Conservation (phyloP, 1,140 invertebrate genomes). For the Drosophila sproati region DNA sequence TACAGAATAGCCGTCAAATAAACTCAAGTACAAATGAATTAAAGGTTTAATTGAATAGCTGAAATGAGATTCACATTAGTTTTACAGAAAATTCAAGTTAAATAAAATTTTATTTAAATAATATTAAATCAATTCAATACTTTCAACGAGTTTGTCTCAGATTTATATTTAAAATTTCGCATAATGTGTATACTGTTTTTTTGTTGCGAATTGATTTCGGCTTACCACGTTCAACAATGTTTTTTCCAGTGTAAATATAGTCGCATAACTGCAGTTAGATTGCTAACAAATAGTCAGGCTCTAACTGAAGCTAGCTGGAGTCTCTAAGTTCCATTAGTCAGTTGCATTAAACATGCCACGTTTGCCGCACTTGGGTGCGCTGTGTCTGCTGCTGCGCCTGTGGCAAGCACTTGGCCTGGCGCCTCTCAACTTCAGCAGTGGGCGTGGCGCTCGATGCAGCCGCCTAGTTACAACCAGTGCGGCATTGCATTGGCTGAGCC, state of each 20-base stretch:
- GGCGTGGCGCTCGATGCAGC: slow-evolving; percentile 26
- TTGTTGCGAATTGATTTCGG: too few relatives aligned
- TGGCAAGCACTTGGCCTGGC: slow-evolving; percentile 63
- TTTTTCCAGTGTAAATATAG: neutral
- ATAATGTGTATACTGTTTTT: too few relatives aligned
- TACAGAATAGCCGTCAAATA: too few relatives aligned
- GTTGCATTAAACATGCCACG: slow-evolving; percentile 58
- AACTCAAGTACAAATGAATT: too few relatives aligned
- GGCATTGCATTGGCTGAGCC: slow-evolving; percentile 31
- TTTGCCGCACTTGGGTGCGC: slow-evolving; percentile 61
- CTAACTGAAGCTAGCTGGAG: neutral
- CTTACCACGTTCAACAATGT: neutral
- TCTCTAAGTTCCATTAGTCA: slow-evolving; percentile 15
- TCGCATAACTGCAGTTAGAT: slow-evolving; percentile 17
- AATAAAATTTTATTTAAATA: too few relatives aligned
- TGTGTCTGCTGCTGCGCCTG: slow-evolving; percentile 50
- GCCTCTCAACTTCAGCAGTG: slow-evolving; percentile 34
- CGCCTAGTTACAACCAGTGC: slow-evolving; percentile 33
- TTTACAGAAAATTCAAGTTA: too few relatives aligned
- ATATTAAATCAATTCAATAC: too few relatives aligned
- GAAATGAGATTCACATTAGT: too few relatives aligned
- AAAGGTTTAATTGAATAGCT: too few relatives aligned
- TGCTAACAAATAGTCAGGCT: slow-evolving; percentile 6
- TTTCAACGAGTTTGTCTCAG: too few relatives aligned
- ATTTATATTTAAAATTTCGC: too few relatives aligned